Evolutionary conservation across 2,113 vertebrate genomes (phyloP).

Genomic region (Ovibos moschatus): DNA sequence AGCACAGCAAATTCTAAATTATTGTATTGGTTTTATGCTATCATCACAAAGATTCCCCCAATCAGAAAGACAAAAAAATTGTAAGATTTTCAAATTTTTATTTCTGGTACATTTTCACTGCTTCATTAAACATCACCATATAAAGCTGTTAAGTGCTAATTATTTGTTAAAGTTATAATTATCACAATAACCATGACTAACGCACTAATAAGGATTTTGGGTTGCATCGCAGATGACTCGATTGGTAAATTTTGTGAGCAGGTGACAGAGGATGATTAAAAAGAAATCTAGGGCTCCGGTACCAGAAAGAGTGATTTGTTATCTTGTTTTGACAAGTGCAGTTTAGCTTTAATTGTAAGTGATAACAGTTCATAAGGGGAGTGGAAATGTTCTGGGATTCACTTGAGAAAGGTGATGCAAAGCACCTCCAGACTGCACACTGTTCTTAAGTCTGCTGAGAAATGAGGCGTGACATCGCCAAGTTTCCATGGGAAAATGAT

Average conservation of each 20-base stretch:
- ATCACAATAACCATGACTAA: not conserved
- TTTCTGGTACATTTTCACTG: constrained; percentile 28
- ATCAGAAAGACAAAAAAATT: not conserved
- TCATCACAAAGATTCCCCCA: not conserved
- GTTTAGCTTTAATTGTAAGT: constrained; percentile 64
- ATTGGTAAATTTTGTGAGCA: constrained; percentile 9
- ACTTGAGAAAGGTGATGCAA: constrained; percentile 52
- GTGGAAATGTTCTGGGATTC: constrained; percentile 45
- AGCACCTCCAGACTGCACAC: constrained; percentile 37
- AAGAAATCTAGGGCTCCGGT: constrained; percentile 39
- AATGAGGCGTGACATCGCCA: constrained; percentile 52
- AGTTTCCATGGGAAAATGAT: constrained; percentile 63
- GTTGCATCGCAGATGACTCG: not conserved
- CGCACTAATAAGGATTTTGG: not conserved
- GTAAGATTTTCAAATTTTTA: constrained; percentile 18
- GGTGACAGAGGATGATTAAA: constrained; percentile 46
- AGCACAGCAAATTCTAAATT: not conserved
- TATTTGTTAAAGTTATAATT: constrained; percentile 56
- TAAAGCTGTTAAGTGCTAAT: constrained; percentile 44
- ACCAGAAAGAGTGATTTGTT: constrained; percentile 5
- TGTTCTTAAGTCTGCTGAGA: constrained; percentile 61
- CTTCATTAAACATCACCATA: constrained; percentile 17
- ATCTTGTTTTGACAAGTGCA: constrained; percentile 62
- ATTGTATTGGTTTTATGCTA: not conserved
- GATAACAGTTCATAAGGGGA: constrained; percentile 59